Conservation (phyloP, 2,888 invertebrate genomes). For the Eucera pruinosa region DNA sequence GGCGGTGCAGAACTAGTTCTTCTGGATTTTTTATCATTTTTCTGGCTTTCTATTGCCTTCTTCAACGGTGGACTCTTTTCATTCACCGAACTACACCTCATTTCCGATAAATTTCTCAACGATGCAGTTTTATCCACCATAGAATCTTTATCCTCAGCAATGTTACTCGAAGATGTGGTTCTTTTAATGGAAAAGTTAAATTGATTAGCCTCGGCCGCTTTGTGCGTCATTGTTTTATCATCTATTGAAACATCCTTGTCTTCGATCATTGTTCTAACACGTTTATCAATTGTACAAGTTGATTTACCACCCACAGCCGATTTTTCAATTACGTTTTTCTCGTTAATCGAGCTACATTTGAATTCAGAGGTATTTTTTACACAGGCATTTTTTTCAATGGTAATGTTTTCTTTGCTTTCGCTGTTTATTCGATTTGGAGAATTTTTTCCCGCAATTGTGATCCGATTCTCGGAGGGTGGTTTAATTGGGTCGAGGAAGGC, state of each 20-base stretch:
- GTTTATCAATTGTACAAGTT: not conserved
- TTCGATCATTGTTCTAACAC: not conserved
- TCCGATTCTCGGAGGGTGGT: slow-evolving; percentile 46
- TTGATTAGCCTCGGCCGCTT: not conserved
- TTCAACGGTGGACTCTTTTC: slow-evolving; percentile 19
- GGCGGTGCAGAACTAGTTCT: slow-evolving; percentile 79
- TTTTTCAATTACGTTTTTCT: not conserved
- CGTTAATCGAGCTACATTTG: not conserved
- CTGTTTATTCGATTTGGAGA: not conserved
- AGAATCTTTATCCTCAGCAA: not conserved
- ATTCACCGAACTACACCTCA: slow-evolving; percentile 32
- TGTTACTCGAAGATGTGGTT: not conserved
- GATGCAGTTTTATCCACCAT: not conserved
- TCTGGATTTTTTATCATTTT: slow-evolving; percentile 52
- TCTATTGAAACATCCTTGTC: not conserved
- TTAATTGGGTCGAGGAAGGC: slow-evolving; percentile 75
- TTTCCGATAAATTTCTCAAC: slow-evolving; percentile 12
- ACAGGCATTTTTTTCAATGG: not conserved
- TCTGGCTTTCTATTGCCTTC: slow-evolving; percentile 21
- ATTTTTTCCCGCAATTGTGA: not conserved
- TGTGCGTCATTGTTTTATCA: not conserved
- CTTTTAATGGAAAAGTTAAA: not conserved
- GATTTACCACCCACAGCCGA: not conserved
- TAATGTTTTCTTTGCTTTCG: not conserved
- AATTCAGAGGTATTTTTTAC: not conserved